Base-by-base conservation (phyloP, 2,888 invertebrate genomes). In the Drosophila borealis region DNA sequence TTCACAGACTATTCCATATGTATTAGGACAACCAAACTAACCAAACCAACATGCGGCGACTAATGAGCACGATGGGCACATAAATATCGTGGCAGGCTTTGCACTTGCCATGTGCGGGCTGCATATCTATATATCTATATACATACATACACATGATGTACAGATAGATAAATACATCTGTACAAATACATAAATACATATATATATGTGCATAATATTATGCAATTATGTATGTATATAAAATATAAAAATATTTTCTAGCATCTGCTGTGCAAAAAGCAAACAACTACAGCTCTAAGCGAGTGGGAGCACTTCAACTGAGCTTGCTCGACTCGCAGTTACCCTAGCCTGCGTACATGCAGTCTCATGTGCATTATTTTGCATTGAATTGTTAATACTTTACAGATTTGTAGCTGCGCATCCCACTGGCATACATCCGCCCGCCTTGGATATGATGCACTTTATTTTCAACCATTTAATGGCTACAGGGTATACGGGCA, bases 11-110 rank as follows among this genome's bases (percentile, higher is more conserved):
- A 45, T 50, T 49, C 17, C 53, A 67, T 67, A 54, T 69, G 67
- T 67, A 68, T 68, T 29, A 49, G 48, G 19, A 42, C 37, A 2
- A 13, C 8, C 49, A 29, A 29, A 29, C 17, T 19, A 13, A 36
- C 55, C 45, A 44, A 33, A 39, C 29, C 64, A 53, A 17, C 34
- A 33, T 21, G 21, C 37, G 51, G 44, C 19, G 13, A 53, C 68
- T 69, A 69, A 69, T 69, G 54, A 54, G 68, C 48, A 50, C 50
- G 60, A 60, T 64, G 64, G 64, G 60, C 49, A 60, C 60, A 68
- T 53, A 60, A 60, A 69, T 61, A 61, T 54, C 37, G n/a, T 25
- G 33, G 46, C 37, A 37, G 42, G 60, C 48, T 34, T 37, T 62
- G 48, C 64, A 33, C 13, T 9, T 36, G 53, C 62, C 39, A 17